Evolutionary conservation across 2,888 invertebrate genomes (phyloP).

Genomic region (Corbicula japonica): DNA sequence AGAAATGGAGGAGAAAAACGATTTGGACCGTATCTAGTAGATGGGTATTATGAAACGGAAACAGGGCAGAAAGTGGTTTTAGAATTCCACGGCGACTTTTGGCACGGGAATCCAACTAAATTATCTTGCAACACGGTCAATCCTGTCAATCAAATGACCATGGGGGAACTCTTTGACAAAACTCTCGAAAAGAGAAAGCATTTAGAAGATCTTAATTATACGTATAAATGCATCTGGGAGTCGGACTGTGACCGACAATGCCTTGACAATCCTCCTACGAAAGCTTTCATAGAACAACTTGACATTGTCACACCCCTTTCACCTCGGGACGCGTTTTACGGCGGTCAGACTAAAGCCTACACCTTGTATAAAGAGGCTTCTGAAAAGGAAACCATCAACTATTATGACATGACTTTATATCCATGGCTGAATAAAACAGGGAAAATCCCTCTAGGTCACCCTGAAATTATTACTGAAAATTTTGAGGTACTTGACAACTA

Average conservation of each 20-base stretch:
- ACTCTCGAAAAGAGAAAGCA: constrained; percentile 6
- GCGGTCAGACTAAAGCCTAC: constrained; percentile 73
- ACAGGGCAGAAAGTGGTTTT: constrained; percentile 3
- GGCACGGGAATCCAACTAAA: background rate
- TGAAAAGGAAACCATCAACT: constrained; percentile 63
- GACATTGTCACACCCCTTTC: constrained; percentile 50
- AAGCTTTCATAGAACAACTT: constrained; percentile 35
- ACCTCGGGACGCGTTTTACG: constrained; percentile 75
- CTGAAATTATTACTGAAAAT: constrained; percentile 68
- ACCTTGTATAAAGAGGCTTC: constrained; percentile 62
- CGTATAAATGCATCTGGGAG: constrained; percentile 68
- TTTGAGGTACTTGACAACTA: constrained; percentile 64
- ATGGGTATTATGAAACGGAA: constrained; percentile 5
- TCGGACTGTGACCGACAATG: constrained; percentile 58
- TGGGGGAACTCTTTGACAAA: constrained; percentile 9
- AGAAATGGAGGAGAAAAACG: constrained; percentile 10
- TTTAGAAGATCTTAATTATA: constrained; percentile 19
- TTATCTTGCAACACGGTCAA: background rate
- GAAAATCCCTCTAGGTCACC: constrained; percentile 72
- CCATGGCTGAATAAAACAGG: constrained; percentile 62
- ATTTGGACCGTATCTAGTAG: background rate
- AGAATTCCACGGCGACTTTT: constrained; percentile 15
- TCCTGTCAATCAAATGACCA: constrained; percentile 6
- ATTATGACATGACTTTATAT: constrained; percentile 64
- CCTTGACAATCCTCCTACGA: constrained; percentile 45